These are phyloP conservation scores for Tolmerus cingulatus DNA, from an alignment of 2,888 invertebrate genomes.

Conservation along the genomic window DNA sequence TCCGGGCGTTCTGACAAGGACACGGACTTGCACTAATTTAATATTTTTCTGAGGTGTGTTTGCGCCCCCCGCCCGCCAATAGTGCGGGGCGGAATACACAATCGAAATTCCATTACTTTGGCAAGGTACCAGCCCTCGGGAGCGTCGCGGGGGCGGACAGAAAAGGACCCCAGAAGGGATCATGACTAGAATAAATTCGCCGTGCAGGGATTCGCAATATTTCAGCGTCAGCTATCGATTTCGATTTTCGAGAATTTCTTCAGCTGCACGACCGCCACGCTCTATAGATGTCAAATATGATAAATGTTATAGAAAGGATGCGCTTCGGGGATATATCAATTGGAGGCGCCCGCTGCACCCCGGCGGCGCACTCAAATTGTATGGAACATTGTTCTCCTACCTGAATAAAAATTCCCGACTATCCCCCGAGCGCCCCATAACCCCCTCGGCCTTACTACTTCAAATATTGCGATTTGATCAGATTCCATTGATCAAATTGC, in stretches of 20 bases:
- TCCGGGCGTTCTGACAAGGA: neutral
- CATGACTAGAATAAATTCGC: conserved; percentile 45
- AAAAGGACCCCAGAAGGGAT: neutral
- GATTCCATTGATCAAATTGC: neutral
- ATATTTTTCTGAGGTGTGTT: conserved; percentile 28
- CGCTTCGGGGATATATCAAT: conserved; percentile 10
- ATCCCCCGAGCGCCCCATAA: neutral
- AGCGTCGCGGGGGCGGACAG: neutral
- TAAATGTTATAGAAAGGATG: conserved; percentile 10
- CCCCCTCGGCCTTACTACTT: neutral
- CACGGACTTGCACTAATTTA: conserved; percentile 34
- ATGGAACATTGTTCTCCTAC: conserved; percentile 5
- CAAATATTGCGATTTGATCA: conserved; percentile 13
- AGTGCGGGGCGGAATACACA: conserved; percentile 3
- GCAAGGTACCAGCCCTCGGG: conserved; percentile 21
- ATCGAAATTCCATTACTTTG: conserved; percentile 36
- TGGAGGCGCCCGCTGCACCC: neutral
- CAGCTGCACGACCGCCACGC: neutral
- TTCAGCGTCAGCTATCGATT: conserved; percentile 41
- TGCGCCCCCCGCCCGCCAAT: neutral
- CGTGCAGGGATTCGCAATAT: conserved; percentile 43
- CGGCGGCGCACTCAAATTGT: neutral
- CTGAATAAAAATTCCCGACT: neutral
- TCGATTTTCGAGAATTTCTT: neutral
- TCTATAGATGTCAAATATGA: conserved; percentile 22